phyloP scores from a whole-genome alignment of 2,113 vertebrate genomes.

The Ptyas mucosa region DNA sequence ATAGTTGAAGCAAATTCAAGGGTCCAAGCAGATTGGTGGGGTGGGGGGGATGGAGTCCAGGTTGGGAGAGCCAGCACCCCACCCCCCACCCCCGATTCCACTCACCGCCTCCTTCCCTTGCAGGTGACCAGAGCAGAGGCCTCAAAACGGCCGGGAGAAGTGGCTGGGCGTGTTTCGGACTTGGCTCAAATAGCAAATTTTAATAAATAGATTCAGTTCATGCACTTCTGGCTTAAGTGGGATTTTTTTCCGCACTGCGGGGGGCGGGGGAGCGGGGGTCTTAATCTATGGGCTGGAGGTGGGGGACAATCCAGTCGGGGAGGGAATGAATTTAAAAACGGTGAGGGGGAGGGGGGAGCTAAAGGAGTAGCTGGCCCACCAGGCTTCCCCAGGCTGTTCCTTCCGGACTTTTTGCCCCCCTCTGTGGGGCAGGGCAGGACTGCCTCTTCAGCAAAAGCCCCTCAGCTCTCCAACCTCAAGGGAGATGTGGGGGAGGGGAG shows the following conservation, averaged over 20 bases:
- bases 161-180: neutral
- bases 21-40: no score
- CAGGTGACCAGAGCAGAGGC: neutral
- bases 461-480: neutral
- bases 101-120: neutral
- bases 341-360: neutral
- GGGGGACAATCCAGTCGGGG: neutral
- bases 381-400: neutral
- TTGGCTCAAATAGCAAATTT: neutral
- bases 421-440: neutral
- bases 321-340: neutral
- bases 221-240: neutral
- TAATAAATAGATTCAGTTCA: neutral
- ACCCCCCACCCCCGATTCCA: neutral
- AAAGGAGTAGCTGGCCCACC: neutral
- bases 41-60: neutral
- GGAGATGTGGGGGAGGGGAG: neutral
- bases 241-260: neutral
- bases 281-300: neutral
- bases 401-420: neutral
- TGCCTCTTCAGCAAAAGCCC: neutral
- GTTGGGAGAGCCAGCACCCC: neutral
- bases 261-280: neutral
- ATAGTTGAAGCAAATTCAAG: neutral
- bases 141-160: rapidly evolving